Conservation (phyloP, 2,888 invertebrate species). For the Andrena flavipes region DNA sequence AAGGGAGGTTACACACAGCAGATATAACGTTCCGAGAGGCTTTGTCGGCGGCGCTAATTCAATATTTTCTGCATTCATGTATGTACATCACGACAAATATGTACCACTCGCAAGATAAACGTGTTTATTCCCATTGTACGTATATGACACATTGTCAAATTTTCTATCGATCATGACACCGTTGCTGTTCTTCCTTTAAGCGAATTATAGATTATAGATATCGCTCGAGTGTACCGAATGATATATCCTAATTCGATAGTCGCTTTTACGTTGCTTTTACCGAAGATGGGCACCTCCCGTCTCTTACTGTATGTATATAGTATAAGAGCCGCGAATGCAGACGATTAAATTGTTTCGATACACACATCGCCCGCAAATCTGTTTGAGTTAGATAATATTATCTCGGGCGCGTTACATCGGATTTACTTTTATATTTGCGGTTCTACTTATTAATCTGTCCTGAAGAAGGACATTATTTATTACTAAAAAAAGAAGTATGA, state of each 20-base stretch:
- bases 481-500: neutral
- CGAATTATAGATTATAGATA: neutral
- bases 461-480: neutral
- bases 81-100: conserved; percentile 61
- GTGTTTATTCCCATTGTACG: conserved; percentile 26
- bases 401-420: conserved; percentile 1
- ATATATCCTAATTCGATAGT: conserved; percentile 12
- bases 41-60: conserved; percentile 70
- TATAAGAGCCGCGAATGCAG: neutral
- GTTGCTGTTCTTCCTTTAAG: neutral
- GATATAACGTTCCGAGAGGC: conserved; percentile 63
- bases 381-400: conserved; percentile 49
- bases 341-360: conserved; percentile 30
- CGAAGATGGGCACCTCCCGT: neutral
- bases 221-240: neutral
- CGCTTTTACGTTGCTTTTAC: neutral
- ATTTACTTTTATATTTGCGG: conserved; percentile 19
- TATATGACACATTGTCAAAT: conserved; percentile 16
- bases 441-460: neutral
- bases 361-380: conserved; percentile 25
- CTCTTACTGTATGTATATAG: neutral
- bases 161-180: neutral
- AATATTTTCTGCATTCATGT: conserved; percentile 53
- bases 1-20: conserved; percentile 44
- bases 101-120: conserved; percentile 47